Conservation (phyloP, 1,140 invertebrate genomes). For the Platyura marginata region DNA sequence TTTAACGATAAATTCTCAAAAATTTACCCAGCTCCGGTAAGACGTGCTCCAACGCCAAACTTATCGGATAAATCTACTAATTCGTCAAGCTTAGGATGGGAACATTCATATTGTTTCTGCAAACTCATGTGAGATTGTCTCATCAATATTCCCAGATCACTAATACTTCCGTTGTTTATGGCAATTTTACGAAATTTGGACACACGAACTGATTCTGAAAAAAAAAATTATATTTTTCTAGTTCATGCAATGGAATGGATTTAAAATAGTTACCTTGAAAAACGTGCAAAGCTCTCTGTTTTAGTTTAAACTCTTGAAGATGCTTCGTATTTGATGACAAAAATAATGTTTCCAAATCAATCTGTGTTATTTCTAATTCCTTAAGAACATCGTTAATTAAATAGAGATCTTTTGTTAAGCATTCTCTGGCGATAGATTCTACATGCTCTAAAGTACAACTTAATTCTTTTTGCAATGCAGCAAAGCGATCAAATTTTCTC, state of each 20-base stretch:
- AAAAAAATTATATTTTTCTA: not conserved
- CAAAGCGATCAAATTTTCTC: conserved; percentile 37
- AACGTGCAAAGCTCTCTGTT: conserved; percentile 77
- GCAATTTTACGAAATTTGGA: conserved; percentile 43
- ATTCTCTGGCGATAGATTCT: conserved; percentile 37
- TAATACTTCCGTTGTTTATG: conserved; percentile 30
- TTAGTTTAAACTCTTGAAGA: conserved; percentile 56
- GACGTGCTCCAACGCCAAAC: conserved; percentile 58
- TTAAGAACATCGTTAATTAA: conserved; percentile 51
- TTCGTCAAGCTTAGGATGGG: conserved; percentile 70
- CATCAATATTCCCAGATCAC: conserved; percentile 68
- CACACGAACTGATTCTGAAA: conserved; percentile 62
- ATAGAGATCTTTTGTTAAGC: conserved; percentile 53
- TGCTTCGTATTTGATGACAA: conserved; percentile 49
- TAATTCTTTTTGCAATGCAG: conserved; percentile 49
- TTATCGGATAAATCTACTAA: conserved; percentile 60
- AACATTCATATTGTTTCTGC: conserved; percentile 79
- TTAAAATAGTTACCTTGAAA: conserved; percentile 17
- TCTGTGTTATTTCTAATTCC: conserved; percentile 39
- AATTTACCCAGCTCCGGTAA: conserved; percentile 79
- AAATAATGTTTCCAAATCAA: conserved; percentile 43
- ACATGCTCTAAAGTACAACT: conserved; percentile 46
- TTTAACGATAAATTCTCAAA: conserved; percentile 5
- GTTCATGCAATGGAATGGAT: not conserved
- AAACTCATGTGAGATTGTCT: conserved; percentile 74